Evolutionary conservation across 2,797 vertebrate genomes (phyloP), one percentile per base, ranked within the genome.

Genomic region (Crocodylus rhombifer): DNA sequence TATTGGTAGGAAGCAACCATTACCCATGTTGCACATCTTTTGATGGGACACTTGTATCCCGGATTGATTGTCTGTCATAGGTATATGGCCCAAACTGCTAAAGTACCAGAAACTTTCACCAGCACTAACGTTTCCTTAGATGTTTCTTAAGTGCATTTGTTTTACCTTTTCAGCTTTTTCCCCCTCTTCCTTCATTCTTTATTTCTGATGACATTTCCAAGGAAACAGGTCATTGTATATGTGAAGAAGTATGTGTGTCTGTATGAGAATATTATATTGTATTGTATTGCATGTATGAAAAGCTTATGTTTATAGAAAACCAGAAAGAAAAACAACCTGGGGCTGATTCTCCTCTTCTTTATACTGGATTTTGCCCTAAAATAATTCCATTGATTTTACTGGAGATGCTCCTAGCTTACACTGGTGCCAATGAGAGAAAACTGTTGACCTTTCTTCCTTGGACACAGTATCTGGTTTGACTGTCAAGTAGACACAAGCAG

Each of bases 401-500:
- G 80, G 36, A 75, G 80, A 87, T 87, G 57, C 51, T 89, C 20
- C 80, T 77, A 78, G 87, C 78, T 93, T 89, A 26, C 9, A 64
- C 55, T 23, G 80, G 6, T 94, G 57, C 57, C 69, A 86, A 79
- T 51, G 25, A 30, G 91, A 87, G 77, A 89, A 80, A 25, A 77
- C 80, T 55, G 36, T 86, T 91, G 13, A 51, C 16, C 69, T 92
- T 69, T 82, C 8, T 89, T 55, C 77, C 91, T 91, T 87, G 51
- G 79, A 89, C 51, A 23, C 58, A 87, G 89, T 56, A 57, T 28
- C 93, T 26, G 60, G 1, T 89, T 92, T 76, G 82, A 77, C 63
- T 94, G 94, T 94, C 62, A 95, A 82, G 60, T 86, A 64, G 20
- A 87, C 57, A 89, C 87, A 73, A 85, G 71, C 65, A 92, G 88